Evolutionary conservation across 2,113 vertebrate genomes (phyloP), one percentile per base, ranked within the genome.

Genomic region (human (Homo sapiens)): DNA sequence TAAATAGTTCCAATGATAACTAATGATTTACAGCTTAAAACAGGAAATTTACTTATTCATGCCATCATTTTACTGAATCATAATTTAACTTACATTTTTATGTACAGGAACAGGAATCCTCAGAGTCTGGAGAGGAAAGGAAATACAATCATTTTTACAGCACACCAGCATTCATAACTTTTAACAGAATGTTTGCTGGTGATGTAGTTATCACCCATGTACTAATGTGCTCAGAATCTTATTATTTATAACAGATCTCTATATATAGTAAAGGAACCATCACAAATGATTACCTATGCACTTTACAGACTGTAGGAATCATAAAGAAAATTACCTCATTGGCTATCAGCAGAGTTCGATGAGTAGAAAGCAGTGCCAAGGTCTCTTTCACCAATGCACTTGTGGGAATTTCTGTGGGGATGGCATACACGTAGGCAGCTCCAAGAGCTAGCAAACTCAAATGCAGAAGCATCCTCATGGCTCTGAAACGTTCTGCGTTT

Each of bases 61-160:
- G 1, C 32, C 66, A 20, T 85, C 73, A 6, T 9, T 88, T 95
- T 89, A 90, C 13, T 38, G 32, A 86, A 86, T 78, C 38, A n/a
- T 40, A 76, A 61, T 76, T 79, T 73, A 95, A 98, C 98, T 98
- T 98, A 99, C 98, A 57, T 98, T 90, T 91, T 97, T 91, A 35
- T 98, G 59, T 27, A 76, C 75, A 27, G 98, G 98, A 89, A 97
- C 98, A 95, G 98, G 98, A 94, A 99, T 98, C 97, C 94, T 98
- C 89, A 95, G 82, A 32, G 43, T 98, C 98, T 99, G 97, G 93
- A 98, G 98, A 97, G 97, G 90, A 97, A 98, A 98, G 78, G 84
- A 1, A 96, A 97, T 8, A 88, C 2, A 86, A 50, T 98, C 72
- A 93, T 85, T 78, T 92, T 84, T 45, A 87, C 97, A 59, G 1